These are phyloP conservation scores for Recurvirostra avosetta DNA, from an alignment of 2,113 vertebrate genomes.

Conservation along the genomic window DNA sequence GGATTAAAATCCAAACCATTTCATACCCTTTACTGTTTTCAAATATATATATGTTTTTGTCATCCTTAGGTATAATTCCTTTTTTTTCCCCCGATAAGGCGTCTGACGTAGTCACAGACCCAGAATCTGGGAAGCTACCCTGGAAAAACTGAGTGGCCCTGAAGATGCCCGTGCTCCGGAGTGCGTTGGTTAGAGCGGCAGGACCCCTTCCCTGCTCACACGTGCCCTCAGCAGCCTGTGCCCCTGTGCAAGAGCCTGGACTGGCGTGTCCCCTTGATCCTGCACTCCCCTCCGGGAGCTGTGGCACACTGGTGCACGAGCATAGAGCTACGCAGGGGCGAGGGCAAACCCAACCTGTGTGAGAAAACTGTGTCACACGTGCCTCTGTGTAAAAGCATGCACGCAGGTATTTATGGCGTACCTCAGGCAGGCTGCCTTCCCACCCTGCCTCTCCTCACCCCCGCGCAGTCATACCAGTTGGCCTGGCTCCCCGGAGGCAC, in stretches of 20 bases:
- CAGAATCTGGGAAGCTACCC: not conserved
- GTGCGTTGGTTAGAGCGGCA: accelerated
- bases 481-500: constrained; percentile 3
- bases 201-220: not conserved
- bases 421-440: not conserved
- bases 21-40: not conserved
- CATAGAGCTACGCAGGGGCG: not conserved
- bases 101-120: not conserved
- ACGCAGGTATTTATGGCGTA: not conserved
- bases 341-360: not conserved
- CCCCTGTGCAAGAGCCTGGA: accelerated
- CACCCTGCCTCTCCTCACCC: not conserved
- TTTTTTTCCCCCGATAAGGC: not conserved
- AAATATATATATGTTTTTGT: not conserved
- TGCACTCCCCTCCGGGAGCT: accelerated
- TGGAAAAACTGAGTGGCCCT: not conserved
- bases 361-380: constrained; percentile 45
- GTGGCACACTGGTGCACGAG: accelerated
- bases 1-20: not conserved
- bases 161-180: accelerated
- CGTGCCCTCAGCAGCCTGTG: accelerated
- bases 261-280: accelerated
- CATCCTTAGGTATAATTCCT: too few relatives aligned
- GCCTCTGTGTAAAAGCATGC: not conserved
- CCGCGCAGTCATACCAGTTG: not conserved